Percentiles rank a stretch among this genome's conserved stretches.
These are phyloP conservation scores for Labrus mixtus DNA, from an alignment of 2,113 vertebrate genomes.

Conservation along the genomic window DNA sequence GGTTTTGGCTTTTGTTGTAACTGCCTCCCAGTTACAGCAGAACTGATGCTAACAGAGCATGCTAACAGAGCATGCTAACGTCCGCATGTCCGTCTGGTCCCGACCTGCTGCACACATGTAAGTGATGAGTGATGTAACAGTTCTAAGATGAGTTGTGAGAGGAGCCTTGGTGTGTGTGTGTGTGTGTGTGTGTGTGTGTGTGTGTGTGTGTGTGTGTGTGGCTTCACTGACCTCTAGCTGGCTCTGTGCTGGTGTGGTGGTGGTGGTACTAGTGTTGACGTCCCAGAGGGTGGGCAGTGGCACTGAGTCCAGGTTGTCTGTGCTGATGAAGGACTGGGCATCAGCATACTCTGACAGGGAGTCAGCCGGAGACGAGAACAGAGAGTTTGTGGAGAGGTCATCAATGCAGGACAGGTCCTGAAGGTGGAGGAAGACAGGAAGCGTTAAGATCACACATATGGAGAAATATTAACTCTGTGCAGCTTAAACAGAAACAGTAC, in stretches of 20 bases:
- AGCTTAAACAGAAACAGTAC: background rate
- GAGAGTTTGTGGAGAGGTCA: constrained; percentile 90
- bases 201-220: too few species aligned
- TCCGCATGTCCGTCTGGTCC: background rate
- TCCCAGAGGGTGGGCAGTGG: constrained; percentile 95
- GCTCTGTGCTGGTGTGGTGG: constrained; percentile 79
- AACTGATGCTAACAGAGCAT: background rate
- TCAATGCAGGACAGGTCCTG: constrained; percentile 94
- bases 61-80: background rate
- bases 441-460: background rate
- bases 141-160: background rate
- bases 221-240: constrained; percentile 86
- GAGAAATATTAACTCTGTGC: too few species aligned
- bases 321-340: constrained; percentile 84
- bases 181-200: too few species aligned
- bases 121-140: background rate
- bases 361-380: constrained; percentile 93
- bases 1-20: too few species aligned
- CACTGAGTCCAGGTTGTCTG: constrained; percentile 86
- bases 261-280: constrained; percentile 83
- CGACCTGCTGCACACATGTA: background rate
- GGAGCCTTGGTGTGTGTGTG: background rate
- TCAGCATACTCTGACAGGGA: constrained; percentile 92
- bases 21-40: too few species aligned
- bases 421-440: constrained; percentile 27